phyloP scores from a whole-genome alignment of 92 coral and sea anemone genomes.

The Ricordea florida region DNA sequence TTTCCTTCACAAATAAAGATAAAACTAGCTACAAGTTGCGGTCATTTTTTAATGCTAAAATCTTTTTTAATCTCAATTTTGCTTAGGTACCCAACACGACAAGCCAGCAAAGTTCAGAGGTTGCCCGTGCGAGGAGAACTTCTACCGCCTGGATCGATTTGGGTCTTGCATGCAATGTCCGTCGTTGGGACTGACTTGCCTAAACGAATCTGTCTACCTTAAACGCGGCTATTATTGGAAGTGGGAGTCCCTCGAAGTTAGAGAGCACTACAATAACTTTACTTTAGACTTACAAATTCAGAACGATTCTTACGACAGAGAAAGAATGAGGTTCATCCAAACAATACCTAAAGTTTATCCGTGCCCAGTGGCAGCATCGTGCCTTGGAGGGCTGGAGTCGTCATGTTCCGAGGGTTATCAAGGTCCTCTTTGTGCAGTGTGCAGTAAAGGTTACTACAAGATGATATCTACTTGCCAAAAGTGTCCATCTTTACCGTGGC shows the following conservation, averaged over 20 bases:
- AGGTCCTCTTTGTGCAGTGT: too few species aligned
- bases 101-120: too few species aligned
- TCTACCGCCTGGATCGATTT: conserved; percentile 48
- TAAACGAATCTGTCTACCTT: conserved; percentile 26
- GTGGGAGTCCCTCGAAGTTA: conserved; percentile 1
- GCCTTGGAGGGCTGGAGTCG: conserved; percentile 30
- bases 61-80: too few species aligned
- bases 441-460: too few species aligned
- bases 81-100: too few species aligned
- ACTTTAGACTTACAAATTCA: conserved; percentile 1
- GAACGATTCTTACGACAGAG: background rate
- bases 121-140: conserved; percentile 13
- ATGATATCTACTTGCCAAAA: conserved; percentile 21
- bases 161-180: conserved; percentile 40
- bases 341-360: conserved; percentile 16
- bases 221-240: conserved; percentile 35
- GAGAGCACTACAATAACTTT: background rate
- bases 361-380: conserved; percentile 29
- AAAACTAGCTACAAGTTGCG: too few species aligned
- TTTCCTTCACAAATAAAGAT: too few species aligned
- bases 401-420: conserved; percentile 23
- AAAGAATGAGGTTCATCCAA: background rate
- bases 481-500: conserved; percentile 22
- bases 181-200: conserved; percentile 5
- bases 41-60: too few species aligned